These are phyloP conservation scores for Melieria crassipennis DNA, from an alignment of 2,888 invertebrate genomes.

Conservation along the genomic window DNA sequence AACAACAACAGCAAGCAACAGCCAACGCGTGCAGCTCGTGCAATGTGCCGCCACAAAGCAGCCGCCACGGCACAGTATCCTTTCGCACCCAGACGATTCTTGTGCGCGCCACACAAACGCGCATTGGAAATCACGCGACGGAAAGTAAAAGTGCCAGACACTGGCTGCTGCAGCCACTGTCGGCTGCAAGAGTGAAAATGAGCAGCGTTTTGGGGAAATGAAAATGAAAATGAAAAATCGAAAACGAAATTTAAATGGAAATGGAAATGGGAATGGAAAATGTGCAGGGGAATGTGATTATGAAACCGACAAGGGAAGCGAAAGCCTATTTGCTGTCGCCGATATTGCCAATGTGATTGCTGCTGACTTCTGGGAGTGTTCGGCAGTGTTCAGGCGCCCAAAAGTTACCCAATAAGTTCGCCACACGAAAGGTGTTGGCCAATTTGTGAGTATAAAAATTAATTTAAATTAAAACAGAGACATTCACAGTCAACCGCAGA, in stretches of 20 bases:
- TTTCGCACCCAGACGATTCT: constrained; percentile 9
- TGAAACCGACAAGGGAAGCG: too few relatives aligned
- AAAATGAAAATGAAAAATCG: neutral
- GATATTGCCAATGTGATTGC: too few relatives aligned
- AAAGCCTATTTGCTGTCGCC: too few relatives aligned
- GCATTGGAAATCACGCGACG: constrained; percentile 24
- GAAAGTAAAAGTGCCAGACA: constrained; percentile 29
- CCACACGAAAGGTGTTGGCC: too few relatives aligned
- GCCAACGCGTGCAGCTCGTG: neutral
- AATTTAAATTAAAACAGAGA: too few relatives aligned
- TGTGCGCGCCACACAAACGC: neutral
- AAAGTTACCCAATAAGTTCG: too few relatives aligned
- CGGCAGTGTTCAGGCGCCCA: too few relatives aligned
- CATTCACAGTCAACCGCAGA: too few relatives aligned
- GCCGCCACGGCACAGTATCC: neutral
- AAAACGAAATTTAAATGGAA: neutral
- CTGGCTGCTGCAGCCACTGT: neutral
- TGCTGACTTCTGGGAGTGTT: too few relatives aligned
- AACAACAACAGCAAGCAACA: too few relatives aligned
- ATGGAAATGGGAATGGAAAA: neutral
- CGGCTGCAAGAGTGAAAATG: neutral
- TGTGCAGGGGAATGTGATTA: neutral
- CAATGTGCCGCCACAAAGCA: neutral
- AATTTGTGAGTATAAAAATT: too few relatives aligned
- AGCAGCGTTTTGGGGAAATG: constrained; percentile 18